A percentile compares a stretch with the other conserved stretches of the same genome.
phyloP scores from a whole-genome alignment of 2,888 invertebrate species.

The Seira sanloemensis region DNA sequence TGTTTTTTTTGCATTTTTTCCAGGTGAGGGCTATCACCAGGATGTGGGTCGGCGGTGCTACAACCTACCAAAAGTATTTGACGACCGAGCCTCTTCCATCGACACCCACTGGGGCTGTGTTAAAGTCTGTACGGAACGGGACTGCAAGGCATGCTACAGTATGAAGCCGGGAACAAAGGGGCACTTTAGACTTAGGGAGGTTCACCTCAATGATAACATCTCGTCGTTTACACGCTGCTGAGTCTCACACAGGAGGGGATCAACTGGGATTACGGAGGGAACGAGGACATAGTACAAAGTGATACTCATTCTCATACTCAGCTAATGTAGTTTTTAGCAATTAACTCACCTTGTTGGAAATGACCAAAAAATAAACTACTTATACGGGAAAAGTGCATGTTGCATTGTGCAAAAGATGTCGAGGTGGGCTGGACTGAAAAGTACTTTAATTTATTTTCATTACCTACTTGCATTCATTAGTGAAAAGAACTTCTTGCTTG shows the following conservation, averaged over 20 bases:
- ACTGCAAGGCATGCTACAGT: constrained; percentile 63
- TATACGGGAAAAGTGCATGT: no score
- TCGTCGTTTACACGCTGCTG: constrained; percentile 67
- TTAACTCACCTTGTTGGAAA: not conserved
- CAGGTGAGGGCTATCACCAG: constrained; percentile 66
- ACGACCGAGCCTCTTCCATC: constrained; percentile 67
- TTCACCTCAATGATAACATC: constrained; percentile 67
- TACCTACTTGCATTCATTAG: not conserved
- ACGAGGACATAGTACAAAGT: no score
- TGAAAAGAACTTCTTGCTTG: not conserved
- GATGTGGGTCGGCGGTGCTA: constrained; percentile 68
- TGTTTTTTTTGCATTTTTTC: not conserved
- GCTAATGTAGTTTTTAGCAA: no score
- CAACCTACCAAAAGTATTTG: constrained; percentile 67
- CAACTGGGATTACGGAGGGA: no score
- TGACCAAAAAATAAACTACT: no score
- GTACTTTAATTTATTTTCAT: no score
- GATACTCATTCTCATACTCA: no score
- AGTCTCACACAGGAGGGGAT: no score
- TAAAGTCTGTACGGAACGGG: constrained; percentile 63
- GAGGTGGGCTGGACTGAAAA: no score
- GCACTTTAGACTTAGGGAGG: constrained; percentile 64
- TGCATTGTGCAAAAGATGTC: no score
- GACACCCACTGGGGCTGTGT: constrained; percentile 67
- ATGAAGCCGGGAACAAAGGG: constrained; percentile 68